Percentiles rank a stretch among this genome's conserved stretches.
These are phyloP conservation scores for Lampropteryx suffumata DNA, from an alignment of 2,888 invertebrate genomes.

Conservation along the genomic window DNA sequence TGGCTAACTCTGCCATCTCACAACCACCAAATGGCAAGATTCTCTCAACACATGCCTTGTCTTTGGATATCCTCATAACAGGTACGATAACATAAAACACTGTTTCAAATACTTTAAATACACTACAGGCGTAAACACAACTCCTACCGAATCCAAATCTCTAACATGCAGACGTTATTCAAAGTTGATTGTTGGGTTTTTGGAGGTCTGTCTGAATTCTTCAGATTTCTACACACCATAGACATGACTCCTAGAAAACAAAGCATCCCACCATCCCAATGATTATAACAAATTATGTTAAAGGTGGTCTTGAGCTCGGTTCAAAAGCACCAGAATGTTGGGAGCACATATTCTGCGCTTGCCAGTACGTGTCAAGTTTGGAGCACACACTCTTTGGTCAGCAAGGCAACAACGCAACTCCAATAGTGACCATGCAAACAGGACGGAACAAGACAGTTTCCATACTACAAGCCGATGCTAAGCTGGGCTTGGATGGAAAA, in stretches of 20 bases:
- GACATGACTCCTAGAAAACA: too few species aligned
- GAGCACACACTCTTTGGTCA: slow-evolving; percentile 95
- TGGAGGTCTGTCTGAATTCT: too few species aligned
- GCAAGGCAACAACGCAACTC: slow-evolving; percentile 86
- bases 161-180: too few species aligned
- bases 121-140: too few species aligned
- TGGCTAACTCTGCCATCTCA: slow-evolving; percentile 95
- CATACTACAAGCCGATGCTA: slow-evolving; percentile 83
- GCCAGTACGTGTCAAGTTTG: slow-evolving; percentile 94
- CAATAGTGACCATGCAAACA: slow-evolving; percentile 86
- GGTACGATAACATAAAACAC: slow-evolving; percentile 51
- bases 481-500: slow-evolving; percentile 73
- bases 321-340: slow-evolving; percentile 97
- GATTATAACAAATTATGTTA: not conserved
- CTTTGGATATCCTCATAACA: slow-evolving; percentile 94
- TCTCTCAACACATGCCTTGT: slow-evolving; percentile 94
- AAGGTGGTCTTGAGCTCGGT: slow-evolving; percentile 92
- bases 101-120: too few species aligned
- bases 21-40: slow-evolving; percentile 89
- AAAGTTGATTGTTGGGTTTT: too few species aligned
- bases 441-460: slow-evolving; percentile 84
- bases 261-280: too few species aligned
- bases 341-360: slow-evolving; percentile 97
- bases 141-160: too few species aligned
- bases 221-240: too few species aligned